Percentiles rank a stretch among this genome's conserved stretches.
These are phyloP conservation scores for Arbacia lixula DNA, from an alignment of 53 echinoderm and acorn worm species.

Conservation along the genomic window DNA sequence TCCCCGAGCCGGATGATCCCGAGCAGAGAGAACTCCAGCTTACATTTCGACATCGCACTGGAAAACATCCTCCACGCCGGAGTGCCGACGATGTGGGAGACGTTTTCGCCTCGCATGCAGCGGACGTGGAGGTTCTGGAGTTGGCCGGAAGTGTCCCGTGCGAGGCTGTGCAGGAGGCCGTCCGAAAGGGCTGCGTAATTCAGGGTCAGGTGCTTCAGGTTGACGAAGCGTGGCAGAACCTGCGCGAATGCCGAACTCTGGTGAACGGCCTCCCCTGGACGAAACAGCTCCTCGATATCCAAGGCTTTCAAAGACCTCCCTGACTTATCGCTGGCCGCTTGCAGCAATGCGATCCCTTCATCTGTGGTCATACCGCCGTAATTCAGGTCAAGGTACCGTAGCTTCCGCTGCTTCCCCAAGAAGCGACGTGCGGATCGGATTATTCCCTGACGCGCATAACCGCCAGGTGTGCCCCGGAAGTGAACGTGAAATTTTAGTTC, in stretches of 20 bases:
- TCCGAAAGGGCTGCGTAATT: conserved; percentile 86
- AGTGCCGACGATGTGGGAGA: conserved; percentile 68
- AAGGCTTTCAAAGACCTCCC: conserved; percentile 49
- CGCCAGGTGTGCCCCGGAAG: conserved; percentile 61
- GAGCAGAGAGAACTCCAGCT: conserved; percentile 68
- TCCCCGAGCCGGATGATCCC: conserved; percentile 69
- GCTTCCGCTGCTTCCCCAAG: conserved; percentile 63
- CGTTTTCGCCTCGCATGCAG: conserved; percentile 70
- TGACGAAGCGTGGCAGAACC: conserved; percentile 56
- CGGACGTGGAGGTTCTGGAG: conserved; percentile 70
- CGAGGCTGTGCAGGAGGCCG: conserved; percentile 60
- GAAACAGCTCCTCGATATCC: conserved; percentile 80
- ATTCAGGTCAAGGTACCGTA: conserved; percentile 78
- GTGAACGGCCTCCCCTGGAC: conserved; percentile 53
- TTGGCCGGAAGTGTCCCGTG: conserved; percentile 10
- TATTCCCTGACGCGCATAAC: conserved; percentile 72
- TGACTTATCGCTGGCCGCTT: conserved; percentile 52
- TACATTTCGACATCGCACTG: conserved; percentile 52
- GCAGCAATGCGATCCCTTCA: conserved; percentile 68
- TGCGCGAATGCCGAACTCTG: conserved; percentile 55
- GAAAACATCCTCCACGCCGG: conserved; percentile 75
- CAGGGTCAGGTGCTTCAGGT: conserved; percentile 66
- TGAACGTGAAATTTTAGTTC: conserved; percentile 76
- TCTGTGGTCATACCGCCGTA: conserved; percentile 64
- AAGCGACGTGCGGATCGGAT: conserved; percentile 79